Base-by-base conservation (phyloP, 2,113 vertebrate species). In the Todiramphus chloris region DNA sequence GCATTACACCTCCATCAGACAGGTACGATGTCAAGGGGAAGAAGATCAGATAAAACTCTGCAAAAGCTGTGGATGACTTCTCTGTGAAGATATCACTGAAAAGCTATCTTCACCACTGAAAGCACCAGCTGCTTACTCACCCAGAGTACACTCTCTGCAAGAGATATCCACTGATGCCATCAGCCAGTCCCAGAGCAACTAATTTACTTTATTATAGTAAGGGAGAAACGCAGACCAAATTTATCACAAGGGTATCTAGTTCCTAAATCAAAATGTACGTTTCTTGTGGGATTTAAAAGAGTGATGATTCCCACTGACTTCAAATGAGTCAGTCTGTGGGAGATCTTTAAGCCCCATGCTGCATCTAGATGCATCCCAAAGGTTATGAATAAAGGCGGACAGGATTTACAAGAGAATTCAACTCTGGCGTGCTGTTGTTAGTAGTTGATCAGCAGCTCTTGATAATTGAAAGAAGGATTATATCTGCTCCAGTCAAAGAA, bases 201-300 rank as follows among this genome's bases (percentile, higher is more conserved):
- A 43, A 90, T 93, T 92, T 88, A 77, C 72, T 94, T 95, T 83
- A 90, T 86, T 90, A 87, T 31, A 70, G 46, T 53, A 87, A 53
- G n/a, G 30, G 41, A 94, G 41, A 83, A 95, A 90, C 0, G 23
- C 48, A 86, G 48, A 96, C 80, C 51, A 27, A 79, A 43, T 25
- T 23, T 90, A 82, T 83, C 35, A 60, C 24, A 68, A 50, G n/a
- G 33, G 14, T 72, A 81, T 93, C 74, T 83, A 81, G 75, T 66
- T 93, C 59, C 53, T 68, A 91, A 84, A 93, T 89, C 77, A 90
- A 94, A 91, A 84, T 1, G 5, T n/a, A 43, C 1, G 0, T 72
- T 83, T 85, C 82, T 85, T 44, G 43, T 46, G 77, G 76, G 87
- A 96, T 85, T 59, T 92, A 70, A 90, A 86, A 77, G 78, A 79